Evolutionary conservation across 2,113 vertebrate species (phyloP), one percentile per base, ranked within the genome.

Genomic region (Urocolius indicus): DNA sequence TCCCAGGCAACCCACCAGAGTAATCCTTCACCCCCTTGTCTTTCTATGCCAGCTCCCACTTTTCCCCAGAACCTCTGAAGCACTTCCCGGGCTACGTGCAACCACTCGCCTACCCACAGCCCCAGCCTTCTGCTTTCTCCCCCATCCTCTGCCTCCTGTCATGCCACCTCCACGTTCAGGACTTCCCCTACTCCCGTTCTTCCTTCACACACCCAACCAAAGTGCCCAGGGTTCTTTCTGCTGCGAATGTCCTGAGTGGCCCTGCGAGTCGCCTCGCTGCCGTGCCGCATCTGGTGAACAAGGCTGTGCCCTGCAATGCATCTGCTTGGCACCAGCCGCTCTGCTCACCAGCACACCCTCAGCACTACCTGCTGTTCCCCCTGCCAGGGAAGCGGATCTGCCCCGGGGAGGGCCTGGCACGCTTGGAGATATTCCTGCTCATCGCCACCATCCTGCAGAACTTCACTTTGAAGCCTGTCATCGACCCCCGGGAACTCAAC

Each of bases 301-400:
- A 67, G 59, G 32, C 21, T 30, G 54, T 5, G 32, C 21, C 27
- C 49, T 4, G 3, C 21, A 57, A 62, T 43, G 15, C 21, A 27
- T 26, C 59, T 69, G 59, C 72, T 49, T 13, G 46, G 30, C 6
- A 91, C 59, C 58, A 77, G 51, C 43, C 20, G 48, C 6, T 69
- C 63, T 45, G 22, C 63, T 45, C 2, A 5, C 61, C 54, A 88
- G 38, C 20, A 18, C 17, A 12, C 5, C 9, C 0, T 66, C 66
- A 90, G 12, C 1, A 0, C 22, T 55, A 2, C 63, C 83, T 85
- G 29, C 32, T 88, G 21, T 51, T 84, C 89, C 84, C n/a, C 36
- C 29, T 94, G 96, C 45, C 66, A 98, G 97, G 97, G 69, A 98
- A 98, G 73, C 32, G 95, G 57, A 48, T 76, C 48, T 98, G 97